A percentile compares a stretch with the other conserved stretches of the same genome.
phyloP scores from a whole-genome alignment of 2,888 invertebrate species.

The Rhynchonema sp. region DNA sequence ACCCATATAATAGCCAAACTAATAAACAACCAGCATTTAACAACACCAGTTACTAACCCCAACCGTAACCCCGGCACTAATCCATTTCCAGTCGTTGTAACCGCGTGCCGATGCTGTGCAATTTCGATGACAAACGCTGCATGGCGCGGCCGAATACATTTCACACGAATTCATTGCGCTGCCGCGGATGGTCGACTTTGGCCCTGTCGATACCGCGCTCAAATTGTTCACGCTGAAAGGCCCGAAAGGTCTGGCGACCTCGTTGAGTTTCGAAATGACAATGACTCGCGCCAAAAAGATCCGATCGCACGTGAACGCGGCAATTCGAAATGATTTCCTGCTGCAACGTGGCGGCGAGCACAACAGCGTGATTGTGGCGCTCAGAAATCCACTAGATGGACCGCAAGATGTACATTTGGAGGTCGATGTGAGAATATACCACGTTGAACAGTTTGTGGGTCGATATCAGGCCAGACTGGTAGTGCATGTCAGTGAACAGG shows the following conservation, averaged over 20 bases:
- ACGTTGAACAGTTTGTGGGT: constrained; percentile 28
- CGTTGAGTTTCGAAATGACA: constrained; percentile 31
- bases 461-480: constrained; percentile 32
- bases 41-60: too few relatives aligned
- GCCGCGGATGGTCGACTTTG: constrained; percentile 46
- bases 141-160: constrained; percentile 59
- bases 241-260: constrained; percentile 22
- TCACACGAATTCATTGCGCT: constrained; percentile 84
- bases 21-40: too few relatives aligned
- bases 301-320: constrained; percentile 20
- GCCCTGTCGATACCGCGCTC: constrained; percentile 52
- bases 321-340: constrained; percentile 29
- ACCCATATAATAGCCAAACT: too few relatives aligned
- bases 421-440: constrained; percentile 30
- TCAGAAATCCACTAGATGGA: constrained; percentile 20
- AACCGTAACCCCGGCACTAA: too few relatives aligned
- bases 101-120: constrained; percentile 11
- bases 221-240: constrained; percentile 45
- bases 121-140: constrained; percentile 50
- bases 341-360: constrained; percentile 26
- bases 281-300: constrained; percentile 24
- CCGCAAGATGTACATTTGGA: constrained; percentile 30
- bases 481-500: constrained; percentile 29
- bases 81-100: too few relatives aligned
- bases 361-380: constrained; percentile 31